phyloP scores from a whole-genome alignment of 2,797 vertebrate genomes.

The Urophycis tenuis region DNA sequence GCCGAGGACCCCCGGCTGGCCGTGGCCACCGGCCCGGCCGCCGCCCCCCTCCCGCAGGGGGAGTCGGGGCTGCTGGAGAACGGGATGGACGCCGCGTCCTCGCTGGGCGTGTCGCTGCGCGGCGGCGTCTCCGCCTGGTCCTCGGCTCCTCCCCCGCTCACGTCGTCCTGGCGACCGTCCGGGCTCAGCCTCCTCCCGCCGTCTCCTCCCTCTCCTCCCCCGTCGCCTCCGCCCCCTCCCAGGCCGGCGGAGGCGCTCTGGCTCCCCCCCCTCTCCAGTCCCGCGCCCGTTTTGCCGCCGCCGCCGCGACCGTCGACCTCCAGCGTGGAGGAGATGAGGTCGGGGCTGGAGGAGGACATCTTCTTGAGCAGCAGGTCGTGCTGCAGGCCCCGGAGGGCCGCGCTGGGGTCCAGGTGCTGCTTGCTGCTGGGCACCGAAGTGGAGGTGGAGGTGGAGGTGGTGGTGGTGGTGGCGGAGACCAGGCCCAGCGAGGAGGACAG shows the following conservation, averaged over 20 bases:
- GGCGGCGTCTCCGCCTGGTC: conserved; percentile 69
- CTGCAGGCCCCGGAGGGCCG: conserved; percentile 74
- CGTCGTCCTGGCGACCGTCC: conserved; percentile 25
- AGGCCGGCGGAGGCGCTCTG: conserved; percentile 70
- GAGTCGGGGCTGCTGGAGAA: conserved; percentile 87
- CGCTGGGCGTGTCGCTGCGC: conserved; percentile 81
- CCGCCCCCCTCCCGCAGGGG: conserved; percentile 72
- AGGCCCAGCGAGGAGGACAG: conserved; percentile 66
- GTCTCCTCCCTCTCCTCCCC: conserved; percentile 25
- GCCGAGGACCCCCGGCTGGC: conserved; percentile 10
- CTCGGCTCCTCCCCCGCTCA: conserved; percentile 55
- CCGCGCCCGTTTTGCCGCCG: conserved; percentile 50
- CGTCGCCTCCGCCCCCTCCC: conserved; percentile 36
- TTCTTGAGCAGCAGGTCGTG: conserved; percentile 82
- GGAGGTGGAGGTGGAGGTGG: conserved; percentile 39
- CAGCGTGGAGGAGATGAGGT: conserved; percentile 85
- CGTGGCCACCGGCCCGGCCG: conserved; percentile 58
- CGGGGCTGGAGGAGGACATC: conserved; percentile 89
- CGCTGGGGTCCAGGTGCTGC: conserved; percentile 66
- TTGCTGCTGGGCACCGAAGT: conserved; percentile 64
- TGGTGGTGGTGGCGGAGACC: conserved; percentile 63
- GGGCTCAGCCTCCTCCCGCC: background rate
- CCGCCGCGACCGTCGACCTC: conserved; percentile 69
- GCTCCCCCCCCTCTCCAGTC: conserved; percentile 66
- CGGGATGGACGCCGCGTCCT: conserved; percentile 80